Evolutionary conservation across 2,888 invertebrate genomes (phyloP).

Genomic region (Heteropelma amictum): DNA sequence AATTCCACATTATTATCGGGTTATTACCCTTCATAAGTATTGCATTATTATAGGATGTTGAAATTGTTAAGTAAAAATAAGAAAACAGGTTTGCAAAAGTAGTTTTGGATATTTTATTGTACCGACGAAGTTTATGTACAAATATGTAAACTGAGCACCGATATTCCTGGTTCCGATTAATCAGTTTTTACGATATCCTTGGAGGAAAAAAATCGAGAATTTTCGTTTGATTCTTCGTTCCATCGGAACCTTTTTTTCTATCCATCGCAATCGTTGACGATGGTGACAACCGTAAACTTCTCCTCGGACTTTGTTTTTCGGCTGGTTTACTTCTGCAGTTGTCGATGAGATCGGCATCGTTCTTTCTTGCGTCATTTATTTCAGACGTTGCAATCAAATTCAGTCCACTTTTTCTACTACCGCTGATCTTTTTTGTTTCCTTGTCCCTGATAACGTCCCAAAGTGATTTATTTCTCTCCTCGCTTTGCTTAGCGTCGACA

Average conservation of each 20-base stretch:
- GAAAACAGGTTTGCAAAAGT: constrained; percentile 11
- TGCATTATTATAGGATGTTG: background rate
- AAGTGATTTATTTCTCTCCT: constrained; percentile 30
- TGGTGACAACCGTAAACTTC: background rate
- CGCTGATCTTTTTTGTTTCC: constrained; percentile 33
- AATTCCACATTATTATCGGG: too few relatives aligned
- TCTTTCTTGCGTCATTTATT: constrained; percentile 2
- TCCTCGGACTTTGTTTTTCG: background rate
- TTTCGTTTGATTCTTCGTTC: constrained; percentile 45
- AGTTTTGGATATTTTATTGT: constrained; percentile 23
- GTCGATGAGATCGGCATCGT: background rate
- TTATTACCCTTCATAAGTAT: too few relatives aligned
- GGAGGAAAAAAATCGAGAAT: constrained; percentile 56
- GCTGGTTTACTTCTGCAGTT: background rate
- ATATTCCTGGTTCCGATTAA: background rate
- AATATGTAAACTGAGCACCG: constrained; percentile 28
- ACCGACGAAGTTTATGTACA: constrained; percentile 37
- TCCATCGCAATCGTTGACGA: background rate
- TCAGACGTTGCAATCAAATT: constrained; percentile 11
- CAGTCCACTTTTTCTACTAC: constrained; percentile 10
- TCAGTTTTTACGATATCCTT: constrained; percentile 34
- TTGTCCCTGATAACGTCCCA: constrained; percentile 56
- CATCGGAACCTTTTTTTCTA: constrained; percentile 12
- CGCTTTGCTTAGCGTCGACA: background rate
- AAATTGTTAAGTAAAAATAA: background rate